Conservation (phyloP, 1,140 invertebrate genomes). For the Colletes latitarsis region DNA sequence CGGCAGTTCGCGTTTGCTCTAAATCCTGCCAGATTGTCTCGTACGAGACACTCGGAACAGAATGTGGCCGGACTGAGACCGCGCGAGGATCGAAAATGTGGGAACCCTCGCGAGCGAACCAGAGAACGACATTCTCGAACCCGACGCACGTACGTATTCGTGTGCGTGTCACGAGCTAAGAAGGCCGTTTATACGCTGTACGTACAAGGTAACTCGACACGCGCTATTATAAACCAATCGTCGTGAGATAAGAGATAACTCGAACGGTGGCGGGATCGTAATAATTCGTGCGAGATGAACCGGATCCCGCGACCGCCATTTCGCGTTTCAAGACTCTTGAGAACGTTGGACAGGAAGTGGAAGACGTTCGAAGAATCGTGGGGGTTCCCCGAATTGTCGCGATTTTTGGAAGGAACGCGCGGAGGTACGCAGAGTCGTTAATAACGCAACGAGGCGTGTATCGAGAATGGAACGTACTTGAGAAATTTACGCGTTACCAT, state of each 20-base stretch:
- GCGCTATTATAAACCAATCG: constrained; percentile 48
- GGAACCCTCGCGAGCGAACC: constrained; percentile 2
- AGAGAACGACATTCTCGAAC: constrained; percentile 28
- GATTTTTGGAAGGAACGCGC: constrained; percentile 17
- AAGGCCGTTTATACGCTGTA: constrained; percentile 44
- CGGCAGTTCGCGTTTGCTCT: too few relatives aligned
- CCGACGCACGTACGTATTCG: constrained; percentile 17
- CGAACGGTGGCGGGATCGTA: background rate
- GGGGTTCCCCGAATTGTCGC: background rate
- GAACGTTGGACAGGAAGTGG: background rate
- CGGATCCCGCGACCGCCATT: too few relatives aligned
- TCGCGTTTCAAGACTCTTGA: too few relatives aligned
- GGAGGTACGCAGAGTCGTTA: too few relatives aligned
- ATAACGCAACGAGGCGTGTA: background rate
- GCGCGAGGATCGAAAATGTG: constrained; percentile 31
- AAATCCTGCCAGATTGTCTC: too few relatives aligned
- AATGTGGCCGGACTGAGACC: background rate
- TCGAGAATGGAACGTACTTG: background rate
- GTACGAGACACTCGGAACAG: too few relatives aligned
- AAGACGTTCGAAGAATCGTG: background rate
- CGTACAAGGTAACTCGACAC: constrained; percentile 43
- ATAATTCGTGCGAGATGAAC: constrained; percentile 23
- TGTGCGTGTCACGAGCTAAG: constrained; percentile 35
- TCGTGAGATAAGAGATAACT: constrained; percentile 44
- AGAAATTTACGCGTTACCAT: constrained; percentile 1